These are phyloP conservation scores for Semotilus atromaculatus DNA, from an alignment of 2,797 vertebrate species.

Conservation along the genomic window DNA sequence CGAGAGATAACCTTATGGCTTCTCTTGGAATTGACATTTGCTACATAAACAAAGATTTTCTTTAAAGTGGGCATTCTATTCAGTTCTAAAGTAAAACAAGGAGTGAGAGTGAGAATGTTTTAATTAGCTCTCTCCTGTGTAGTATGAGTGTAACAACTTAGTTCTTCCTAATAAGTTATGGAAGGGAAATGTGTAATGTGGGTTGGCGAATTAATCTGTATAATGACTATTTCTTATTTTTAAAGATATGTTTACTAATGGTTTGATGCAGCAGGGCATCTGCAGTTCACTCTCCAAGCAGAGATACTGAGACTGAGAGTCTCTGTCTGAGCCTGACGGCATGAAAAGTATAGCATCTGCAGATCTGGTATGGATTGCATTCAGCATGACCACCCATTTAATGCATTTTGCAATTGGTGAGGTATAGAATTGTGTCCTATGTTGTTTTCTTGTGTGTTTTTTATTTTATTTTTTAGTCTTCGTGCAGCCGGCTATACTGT, in stretches of 20 bases:
- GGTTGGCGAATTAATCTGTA: neutral
- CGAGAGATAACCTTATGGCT: neutral
- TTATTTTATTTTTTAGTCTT: neutral
- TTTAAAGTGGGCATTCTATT: conserved; percentile 9
- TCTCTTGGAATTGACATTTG: conserved; percentile 24
- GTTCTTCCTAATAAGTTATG: neutral
- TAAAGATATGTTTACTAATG: neutral
- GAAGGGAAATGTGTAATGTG: neutral
- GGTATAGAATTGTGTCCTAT: neutral
- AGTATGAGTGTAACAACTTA: neutral
- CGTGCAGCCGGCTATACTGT: too few relatives aligned
- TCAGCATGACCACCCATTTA: neutral
- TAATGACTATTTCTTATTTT: neutral
- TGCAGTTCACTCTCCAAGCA: neutral
- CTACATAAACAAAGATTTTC: conserved; percentile 1
- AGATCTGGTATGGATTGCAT: conserved; percentile 1
- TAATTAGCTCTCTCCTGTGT: neutral
- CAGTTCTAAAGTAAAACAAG: conserved; percentile 14
- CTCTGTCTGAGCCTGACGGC: neutral
- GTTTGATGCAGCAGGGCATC: neutral
- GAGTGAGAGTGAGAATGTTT: neutral
- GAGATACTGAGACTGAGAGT: neutral
- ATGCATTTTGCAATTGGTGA: neutral
- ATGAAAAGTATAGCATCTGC: neutral
- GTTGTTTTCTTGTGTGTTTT: rapidly evolving